Percentiles rank a stretch among this genome's conserved stretches.
phyloP scores from a whole-genome alignment of 2,113 vertebrate species.

The Cyprinodon variegatus region DNA sequence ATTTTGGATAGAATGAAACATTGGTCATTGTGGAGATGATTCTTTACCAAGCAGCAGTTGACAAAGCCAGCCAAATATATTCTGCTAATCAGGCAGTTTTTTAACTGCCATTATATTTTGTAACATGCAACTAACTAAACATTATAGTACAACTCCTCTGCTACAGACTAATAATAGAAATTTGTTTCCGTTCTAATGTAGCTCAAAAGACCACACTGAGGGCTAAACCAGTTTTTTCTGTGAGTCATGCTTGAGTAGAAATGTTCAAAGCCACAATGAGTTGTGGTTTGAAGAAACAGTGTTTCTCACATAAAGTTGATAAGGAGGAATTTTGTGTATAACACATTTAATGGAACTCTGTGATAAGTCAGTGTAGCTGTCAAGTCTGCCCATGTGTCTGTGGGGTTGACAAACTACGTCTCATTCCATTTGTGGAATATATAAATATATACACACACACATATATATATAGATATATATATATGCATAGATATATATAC shows the following conservation, averaged over 20 bases:
- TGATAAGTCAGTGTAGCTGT: constrained; percentile 14
- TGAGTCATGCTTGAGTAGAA: constrained; percentile 19
- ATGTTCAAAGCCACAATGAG: background rate
- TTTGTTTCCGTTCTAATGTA: background rate
- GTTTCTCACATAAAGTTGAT: background rate
- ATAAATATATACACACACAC: too few species aligned
- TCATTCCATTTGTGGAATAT: constrained; percentile 26
- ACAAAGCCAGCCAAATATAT: constrained; percentile 21
- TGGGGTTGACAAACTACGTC: constrained; percentile 29
- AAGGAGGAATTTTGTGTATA: background rate
- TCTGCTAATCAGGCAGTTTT: constrained; percentile 35
- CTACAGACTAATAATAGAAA: background rate
- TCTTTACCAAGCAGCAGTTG: constrained; percentile 49
- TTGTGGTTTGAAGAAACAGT: constrained; percentile 20
- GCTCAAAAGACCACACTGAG: background rate
- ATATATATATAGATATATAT: too few species aligned
- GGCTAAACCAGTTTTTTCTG: rapidly evolving
- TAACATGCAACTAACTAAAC: constrained; percentile 21
- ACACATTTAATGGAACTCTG: background rate
- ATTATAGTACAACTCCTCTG: background rate
- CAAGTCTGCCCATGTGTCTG: background rate
- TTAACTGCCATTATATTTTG: constrained; percentile 39
- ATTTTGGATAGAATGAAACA: constrained; percentile 45
- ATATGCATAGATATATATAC: too few species aligned
- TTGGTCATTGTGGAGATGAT: constrained; percentile 30